Evolutionary conservation across 2,797 vertebrate species (phyloP), one percentile per base, ranked within the genome.

Genomic region (Poecilia velifera): DNA sequence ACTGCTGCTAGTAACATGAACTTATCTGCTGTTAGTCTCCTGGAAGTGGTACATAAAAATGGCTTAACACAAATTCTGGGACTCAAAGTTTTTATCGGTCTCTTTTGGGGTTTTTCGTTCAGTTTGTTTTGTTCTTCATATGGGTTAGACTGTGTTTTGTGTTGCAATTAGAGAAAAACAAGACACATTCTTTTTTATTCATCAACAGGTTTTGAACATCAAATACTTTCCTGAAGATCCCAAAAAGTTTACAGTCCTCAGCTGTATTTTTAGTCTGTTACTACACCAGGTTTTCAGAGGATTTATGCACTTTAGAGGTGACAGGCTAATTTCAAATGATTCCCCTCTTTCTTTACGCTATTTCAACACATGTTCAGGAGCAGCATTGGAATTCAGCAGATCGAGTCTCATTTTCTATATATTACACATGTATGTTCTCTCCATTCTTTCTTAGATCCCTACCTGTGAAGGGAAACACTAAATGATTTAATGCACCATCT

Each of bases 121-220:
- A 59, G n/a, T 59, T 59, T 13, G 9, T 28, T 59, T 59, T 59
- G n/a, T 28, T 14, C 28, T 28, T 59, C 9, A 12, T n/a, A 55
- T 4, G 53, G 53, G 53, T 12, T 55, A 55, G 25, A 18, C 7
- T 55, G 53, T 13, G 3, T 55, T n/a, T 55, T 55, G 25, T 55
- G 55, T 57, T 72, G 10, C 80, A 86, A 78, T 55, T 55, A 55
- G 8, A n/a, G 53, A n/a, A 84, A 74, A 81, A 81, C 81, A 80
- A 85, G 84, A 87, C 76, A 76, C 85, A 81, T 83, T 47, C 64
- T 74, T 83, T 86, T 79, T 45, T 82, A 49, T 78, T 55, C 78
- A 72, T 71, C 57, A 77, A 18, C 74, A 34, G 62, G 83, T 86
- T 85, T 59, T 82, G 71, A 62, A 76, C 73, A 78, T 82, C 73